Base-by-base conservation (phyloP, 2,888 invertebrate species). In the Trissolcus brochymenae region DNA sequence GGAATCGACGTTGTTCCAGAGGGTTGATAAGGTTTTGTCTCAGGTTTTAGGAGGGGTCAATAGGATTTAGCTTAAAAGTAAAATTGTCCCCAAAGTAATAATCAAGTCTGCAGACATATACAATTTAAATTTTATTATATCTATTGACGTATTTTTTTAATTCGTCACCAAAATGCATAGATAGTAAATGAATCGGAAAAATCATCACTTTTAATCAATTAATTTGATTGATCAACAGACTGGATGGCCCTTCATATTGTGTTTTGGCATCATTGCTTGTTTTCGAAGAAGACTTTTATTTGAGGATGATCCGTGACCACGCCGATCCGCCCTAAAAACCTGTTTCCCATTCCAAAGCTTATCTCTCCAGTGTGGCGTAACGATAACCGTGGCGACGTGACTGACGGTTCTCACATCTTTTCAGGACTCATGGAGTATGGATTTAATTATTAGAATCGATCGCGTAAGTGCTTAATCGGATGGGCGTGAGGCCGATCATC, bases 361-460 rank as follows among this genome's bases (percentile, higher is more conserved):
- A 60, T 59, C 70, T 62, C 60, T 66, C 62, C 71, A 14, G 35
- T 13, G 46, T 59, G 56, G 56, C 55, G 54, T 50, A 50, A 55
- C 59, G 77, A 72, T 64, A 73, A 72, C 65, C 25, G 53, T 77
- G 53, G 64, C 55, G 25, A 72, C 65, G 67, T 71, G 76, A 67
- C 76, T 65, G 72, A 73, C 61, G 68, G 78, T 78, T 79, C 75
- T 75, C 75, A 74, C 74, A 60, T 74, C 72, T 72, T 46, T 73
- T 70, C 46, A 56, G 75, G 50, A 59, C 46, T 35, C 57, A 57
- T 70, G 79, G 79, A 75, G 79, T 81, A 82, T 81, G 79, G 80
- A 82, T 86, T 86, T 86, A 85, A 86, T 87, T 86, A 87, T 86
- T 82, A 67, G 78, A 77, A 85, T 85, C 85, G 83, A 86, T 84